These are phyloP conservation scores for Leontocebus nigricollis DNA, from an alignment of 2,797 vertebrate species.

Conservation along the genomic window DNA sequence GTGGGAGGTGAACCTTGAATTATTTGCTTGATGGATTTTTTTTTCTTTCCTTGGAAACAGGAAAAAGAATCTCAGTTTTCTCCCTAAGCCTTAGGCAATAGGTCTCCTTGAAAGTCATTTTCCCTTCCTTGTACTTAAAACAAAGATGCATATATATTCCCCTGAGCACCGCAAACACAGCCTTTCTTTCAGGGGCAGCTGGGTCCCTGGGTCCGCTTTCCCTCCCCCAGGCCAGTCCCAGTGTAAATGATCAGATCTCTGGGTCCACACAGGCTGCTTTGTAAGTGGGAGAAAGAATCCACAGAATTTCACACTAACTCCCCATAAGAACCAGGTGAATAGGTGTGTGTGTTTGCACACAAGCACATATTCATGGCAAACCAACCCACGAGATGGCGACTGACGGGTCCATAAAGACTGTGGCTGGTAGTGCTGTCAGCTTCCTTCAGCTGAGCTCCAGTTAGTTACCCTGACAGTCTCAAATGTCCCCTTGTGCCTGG, in stretches of 20 bases:
- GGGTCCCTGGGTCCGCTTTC: not conserved
- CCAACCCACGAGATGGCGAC: too few species aligned
- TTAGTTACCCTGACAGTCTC: not conserved
- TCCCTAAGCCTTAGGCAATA: not conserved
- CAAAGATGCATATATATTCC: not conserved
- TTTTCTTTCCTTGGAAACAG: conserved; percentile 28
- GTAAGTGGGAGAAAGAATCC: not conserved
- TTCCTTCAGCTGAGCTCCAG: not conserved
- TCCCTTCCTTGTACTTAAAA: conserved; percentile 6
- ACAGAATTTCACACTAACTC: not conserved
- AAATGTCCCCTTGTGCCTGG: not conserved
- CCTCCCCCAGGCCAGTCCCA: not conserved
- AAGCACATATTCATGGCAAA: not conserved
- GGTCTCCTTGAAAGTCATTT: not conserved
- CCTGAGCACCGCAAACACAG: not conserved
- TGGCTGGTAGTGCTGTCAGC: not conserved
- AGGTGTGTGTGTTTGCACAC: not conserved
- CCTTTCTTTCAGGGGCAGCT: not conserved
- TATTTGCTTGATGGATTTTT: conserved; percentile 10
- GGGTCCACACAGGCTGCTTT: conserved; percentile 50
- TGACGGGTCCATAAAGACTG: not conserved
- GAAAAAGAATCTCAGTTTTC: conserved; percentile 40
- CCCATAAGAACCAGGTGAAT: not conserved
- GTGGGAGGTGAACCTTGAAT: not conserved
- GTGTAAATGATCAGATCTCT: not conserved